Conservation (phyloP, 2,113 vertebrate species). For the Otocyon megalotis region DNA sequence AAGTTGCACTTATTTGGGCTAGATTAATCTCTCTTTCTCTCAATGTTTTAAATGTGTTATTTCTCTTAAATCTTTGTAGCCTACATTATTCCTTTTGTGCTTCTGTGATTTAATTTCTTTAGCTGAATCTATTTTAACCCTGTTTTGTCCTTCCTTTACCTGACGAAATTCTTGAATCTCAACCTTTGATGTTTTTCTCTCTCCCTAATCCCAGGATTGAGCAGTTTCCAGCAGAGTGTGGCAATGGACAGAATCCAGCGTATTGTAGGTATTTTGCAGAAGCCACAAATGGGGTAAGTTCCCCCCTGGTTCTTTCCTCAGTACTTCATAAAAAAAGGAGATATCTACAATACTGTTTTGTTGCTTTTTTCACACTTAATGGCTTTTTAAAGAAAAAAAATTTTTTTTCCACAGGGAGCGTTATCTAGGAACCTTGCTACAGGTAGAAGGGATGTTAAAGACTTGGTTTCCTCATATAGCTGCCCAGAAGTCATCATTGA, state of each 20-base stretch:
- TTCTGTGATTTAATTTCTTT: constrained; percentile 21
- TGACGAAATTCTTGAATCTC: background rate
- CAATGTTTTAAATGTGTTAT: background rate
- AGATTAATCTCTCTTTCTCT: background rate
- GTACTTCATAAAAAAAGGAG: background rate
- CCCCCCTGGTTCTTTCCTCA: background rate
- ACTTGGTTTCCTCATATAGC: constrained; percentile 94
- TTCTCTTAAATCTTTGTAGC: background rate
- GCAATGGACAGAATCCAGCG: constrained; percentile 97
- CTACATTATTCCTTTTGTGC: background rate
- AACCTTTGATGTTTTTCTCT: background rate
- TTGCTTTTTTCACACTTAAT: constrained; percentile 23
- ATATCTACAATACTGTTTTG: background rate
- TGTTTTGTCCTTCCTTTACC: background rate
- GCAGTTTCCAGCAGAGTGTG: constrained; percentile 96
- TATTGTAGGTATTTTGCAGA: constrained; percentile 95
- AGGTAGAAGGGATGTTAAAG: constrained; percentile 96
- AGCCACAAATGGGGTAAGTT: constrained; percentile 93
- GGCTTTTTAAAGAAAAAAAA: background rate
- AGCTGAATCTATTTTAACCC: background rate
- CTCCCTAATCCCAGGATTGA: constrained; percentile 88
- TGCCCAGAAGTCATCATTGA: constrained; percentile 52
- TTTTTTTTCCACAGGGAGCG: constrained; percentile 87
- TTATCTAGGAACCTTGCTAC: constrained; percentile 93
- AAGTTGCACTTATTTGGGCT: background rate